Percentiles rank a stretch among this genome's conserved stretches.
These are phyloP conservation scores for Sprattus sprattus DNA, from an alignment of 2,113 vertebrate genomes.

Conservation along the genomic window DNA sequence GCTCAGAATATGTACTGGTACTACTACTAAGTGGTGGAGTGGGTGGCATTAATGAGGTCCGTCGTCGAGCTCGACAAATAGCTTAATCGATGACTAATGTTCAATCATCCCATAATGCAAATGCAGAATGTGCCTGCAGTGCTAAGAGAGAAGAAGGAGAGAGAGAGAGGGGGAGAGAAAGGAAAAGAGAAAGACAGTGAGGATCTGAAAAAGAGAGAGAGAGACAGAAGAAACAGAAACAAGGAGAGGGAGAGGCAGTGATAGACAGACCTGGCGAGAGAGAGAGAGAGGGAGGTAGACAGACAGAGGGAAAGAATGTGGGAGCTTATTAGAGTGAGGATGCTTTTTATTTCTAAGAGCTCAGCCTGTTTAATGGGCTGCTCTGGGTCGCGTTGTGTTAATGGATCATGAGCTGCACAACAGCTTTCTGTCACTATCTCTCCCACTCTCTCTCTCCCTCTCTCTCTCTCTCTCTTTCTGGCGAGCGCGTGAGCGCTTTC, in stretches of 20 bases:
- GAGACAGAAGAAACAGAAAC: neutral
- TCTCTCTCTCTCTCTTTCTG: neutral
- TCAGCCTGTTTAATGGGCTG: neutral
- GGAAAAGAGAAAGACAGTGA: neutral
- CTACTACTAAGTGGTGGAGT: slow-evolving; percentile 58
- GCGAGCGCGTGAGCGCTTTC: no score
- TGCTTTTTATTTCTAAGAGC: neutral
- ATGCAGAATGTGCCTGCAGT: neutral
- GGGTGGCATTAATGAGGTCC: slow-evolving; percentile 65
- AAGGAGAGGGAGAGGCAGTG: neutral
- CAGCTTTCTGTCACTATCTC: neutral
- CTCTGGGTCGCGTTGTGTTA: neutral
- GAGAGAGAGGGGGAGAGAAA: neutral
- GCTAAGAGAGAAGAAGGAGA: neutral
- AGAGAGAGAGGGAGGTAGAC: neutral
- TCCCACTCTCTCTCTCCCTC: neutral
- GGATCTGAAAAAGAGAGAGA: neutral
- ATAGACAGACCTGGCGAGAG: slow-evolving; percentile 19
- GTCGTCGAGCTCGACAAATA: slow-evolving; percentile 55
- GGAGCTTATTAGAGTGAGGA: neutral
- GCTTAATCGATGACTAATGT: slow-evolving; percentile 51
- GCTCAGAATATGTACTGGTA: slow-evolving; percentile 55
- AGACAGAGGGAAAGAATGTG: neutral
- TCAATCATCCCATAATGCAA: slow-evolving; percentile 29
- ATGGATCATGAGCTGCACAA: neutral